phyloP scores from a whole-genome alignment of 1,140 invertebrate genomes.

The Drosophila punjabiensis region DNA sequence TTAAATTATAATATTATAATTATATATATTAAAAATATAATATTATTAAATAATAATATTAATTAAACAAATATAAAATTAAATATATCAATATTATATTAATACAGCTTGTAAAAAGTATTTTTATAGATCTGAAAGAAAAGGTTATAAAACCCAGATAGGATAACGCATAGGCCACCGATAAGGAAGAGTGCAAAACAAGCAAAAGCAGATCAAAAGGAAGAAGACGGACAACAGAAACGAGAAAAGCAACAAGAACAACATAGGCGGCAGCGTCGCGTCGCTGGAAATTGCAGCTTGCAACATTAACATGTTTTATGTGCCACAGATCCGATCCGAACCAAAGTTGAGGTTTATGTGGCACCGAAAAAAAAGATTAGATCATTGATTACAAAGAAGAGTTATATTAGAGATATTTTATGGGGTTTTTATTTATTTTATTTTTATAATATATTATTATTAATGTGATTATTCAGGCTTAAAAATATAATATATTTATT shows the following conservation, averaged over 20 bases:
- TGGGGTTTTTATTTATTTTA: neutral
- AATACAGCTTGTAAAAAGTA: neutral
- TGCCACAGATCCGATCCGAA: conserved; percentile 37
- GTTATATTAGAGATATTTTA: neutral
- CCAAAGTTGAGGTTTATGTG: conserved; percentile 15
- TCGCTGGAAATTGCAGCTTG: conserved; percentile 69
- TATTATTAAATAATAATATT: neutral
- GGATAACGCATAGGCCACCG: neutral
- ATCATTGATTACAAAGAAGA: neutral
- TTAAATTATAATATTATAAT: too few species aligned
- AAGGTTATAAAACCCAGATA: neutral
- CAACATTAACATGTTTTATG: conserved; percentile 79
- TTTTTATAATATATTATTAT: neutral
- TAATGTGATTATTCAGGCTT: too few species aligned
- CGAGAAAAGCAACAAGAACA: conserved; percentile 8
- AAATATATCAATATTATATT: neutral
- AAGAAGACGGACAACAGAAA: conserved; percentile 26
- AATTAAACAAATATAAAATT: too few species aligned
- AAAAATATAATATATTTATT: too few species aligned
- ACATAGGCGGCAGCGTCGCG: conserved; percentile 15
- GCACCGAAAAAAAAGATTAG: conserved; percentile 15
- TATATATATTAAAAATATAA: too few species aligned
- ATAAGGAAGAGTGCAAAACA: conserved; percentile 13
- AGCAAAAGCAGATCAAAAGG: conserved; percentile 43
- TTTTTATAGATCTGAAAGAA: neutral